Base-by-base conservation (phyloP, 2,888 invertebrate species). In the Ophraella communa region DNA sequence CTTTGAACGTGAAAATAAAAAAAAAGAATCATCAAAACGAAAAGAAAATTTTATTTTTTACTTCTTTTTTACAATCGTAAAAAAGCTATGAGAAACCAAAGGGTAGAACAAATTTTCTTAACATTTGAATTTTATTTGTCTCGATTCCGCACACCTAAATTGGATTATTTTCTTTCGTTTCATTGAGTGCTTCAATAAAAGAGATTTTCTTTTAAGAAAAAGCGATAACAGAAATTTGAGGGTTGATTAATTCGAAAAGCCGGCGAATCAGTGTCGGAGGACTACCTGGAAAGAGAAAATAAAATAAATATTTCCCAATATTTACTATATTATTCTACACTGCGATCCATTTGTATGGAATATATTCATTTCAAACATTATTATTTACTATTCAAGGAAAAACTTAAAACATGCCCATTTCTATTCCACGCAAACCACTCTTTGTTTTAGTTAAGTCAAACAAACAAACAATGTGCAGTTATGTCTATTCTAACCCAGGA, bases 71-170 rank as follows among this genome's bases (percentile, higher is more conserved):
- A 5, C 14, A 1, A 7, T 14, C 39, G 14, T 39, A 14, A 39
- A 39, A 39, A 5, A 8, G 14, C 17, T 17, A 24, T 23, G 7
- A 14, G 24, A 17, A 51, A 51, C 17, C n/a, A 54, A 54, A 21
- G 17, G 11, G 14, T 54, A 23, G n/a, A 24, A 4, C 11, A n/a
- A 27, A 39, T 54, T 54, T 11, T 4, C 14, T 7, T 18, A 39
- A 23, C 11, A 35, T 54, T 54, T 54, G 24, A 54, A 23, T 54
- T 54, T 23, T n/a, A 54, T 54, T 54, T 54, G 39, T 21, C 20
- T 54, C 42, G 42, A 54, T 24, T 54, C 21, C 11, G 54, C 54
- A 42, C 35, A 42, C 42, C 20, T 18, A 10, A 23, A 54, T 54
- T 42, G 42, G 35, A 54, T 54, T 39, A 54, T 54, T 42, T 54